These are phyloP conservation scores for Hypena proboscidalis DNA, from an alignment of 2,888 invertebrate genomes.

Conservation along the genomic window DNA sequence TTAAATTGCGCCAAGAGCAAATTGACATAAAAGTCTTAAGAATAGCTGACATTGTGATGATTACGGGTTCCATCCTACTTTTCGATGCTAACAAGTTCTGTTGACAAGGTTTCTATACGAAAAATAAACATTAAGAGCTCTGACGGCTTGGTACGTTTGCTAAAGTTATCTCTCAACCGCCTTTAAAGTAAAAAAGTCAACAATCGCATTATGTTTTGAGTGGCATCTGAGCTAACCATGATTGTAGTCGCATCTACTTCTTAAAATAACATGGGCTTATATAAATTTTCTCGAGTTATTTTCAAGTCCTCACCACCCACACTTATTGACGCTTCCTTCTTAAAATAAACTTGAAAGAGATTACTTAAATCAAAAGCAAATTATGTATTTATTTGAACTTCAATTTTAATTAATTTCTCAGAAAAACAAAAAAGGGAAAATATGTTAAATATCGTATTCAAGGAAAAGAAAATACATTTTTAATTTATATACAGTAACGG, in stretches of 20 bases:
- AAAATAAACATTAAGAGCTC: conserved; percentile 70
- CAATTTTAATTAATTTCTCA: neutral
- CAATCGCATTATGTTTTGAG: conserved; percentile 68
- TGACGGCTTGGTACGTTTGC: conserved; percentile 71
- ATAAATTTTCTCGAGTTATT: conserved; percentile 27
- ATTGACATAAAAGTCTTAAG: conserved; percentile 37
- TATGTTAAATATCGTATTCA: too few relatives aligned
- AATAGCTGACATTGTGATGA: conserved; percentile 32
- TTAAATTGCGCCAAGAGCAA: conserved; percentile 36
- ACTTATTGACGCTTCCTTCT: conserved; percentile 2
- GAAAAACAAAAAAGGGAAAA: too few relatives aligned
- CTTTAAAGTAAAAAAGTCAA: conserved; percentile 77
- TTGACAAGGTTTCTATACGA: conserved; percentile 72
- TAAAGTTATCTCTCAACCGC: conserved; percentile 74
- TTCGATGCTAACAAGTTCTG: conserved; percentile 65
- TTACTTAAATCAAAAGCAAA: neutral
- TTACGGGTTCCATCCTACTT: conserved; percentile 56
- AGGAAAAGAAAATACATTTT: too few relatives aligned
- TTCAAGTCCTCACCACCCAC: conserved; percentile 19
- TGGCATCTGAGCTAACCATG: conserved; percentile 52
- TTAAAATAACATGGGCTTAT: conserved; percentile 33
- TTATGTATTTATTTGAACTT: neutral
- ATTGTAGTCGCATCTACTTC: conserved; percentile 35
- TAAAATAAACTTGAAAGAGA: conserved; percentile 2
- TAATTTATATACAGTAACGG: too few relatives aligned